A percentile compares a stretch with the other conserved stretches of the same genome.
phyloP scores from a whole-genome alignment of 2,888 invertebrate genomes.

The Nowickia ferox region DNA sequence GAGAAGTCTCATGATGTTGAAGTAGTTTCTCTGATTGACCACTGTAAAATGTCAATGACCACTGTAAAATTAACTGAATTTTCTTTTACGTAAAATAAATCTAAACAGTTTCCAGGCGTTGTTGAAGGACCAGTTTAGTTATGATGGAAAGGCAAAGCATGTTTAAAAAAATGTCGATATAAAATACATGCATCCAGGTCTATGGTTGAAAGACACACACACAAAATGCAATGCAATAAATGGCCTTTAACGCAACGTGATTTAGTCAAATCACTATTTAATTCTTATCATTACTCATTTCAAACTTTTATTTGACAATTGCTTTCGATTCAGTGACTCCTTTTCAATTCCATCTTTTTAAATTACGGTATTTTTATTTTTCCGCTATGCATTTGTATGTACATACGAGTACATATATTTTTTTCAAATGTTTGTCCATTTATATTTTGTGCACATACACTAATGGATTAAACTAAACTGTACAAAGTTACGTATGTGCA shows the following conservation, averaged over 20 bases:
- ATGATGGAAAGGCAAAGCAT: too few species aligned
- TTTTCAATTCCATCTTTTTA: conserved; percentile 37
- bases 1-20: too few species aligned
- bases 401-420: conserved; percentile 7
- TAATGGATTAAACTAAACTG: background rate
- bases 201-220: background rate
- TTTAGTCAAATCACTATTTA: conserved; percentile 3
- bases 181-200: too few species aligned
- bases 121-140: too few species aligned
- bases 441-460: background rate
- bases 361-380: conserved; percentile 10
- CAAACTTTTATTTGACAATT: conserved; percentile 36
- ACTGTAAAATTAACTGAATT: too few species aligned
- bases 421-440: conserved; percentile 14
- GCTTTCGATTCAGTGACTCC: conserved; percentile 38
- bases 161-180: too few species aligned
- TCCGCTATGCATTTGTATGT: conserved; percentile 3
- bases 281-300: background rate
- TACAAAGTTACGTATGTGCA: background rate
- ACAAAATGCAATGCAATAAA: background rate
- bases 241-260: background rate
- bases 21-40: too few species aligned
- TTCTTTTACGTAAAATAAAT: too few species aligned
- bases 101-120: too few species aligned
- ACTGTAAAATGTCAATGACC: too few species aligned